These are phyloP conservation scores for Rhinichthys osculus DNA, from an alignment of 2,797 vertebrate species.

Conservation along the genomic window DNA sequence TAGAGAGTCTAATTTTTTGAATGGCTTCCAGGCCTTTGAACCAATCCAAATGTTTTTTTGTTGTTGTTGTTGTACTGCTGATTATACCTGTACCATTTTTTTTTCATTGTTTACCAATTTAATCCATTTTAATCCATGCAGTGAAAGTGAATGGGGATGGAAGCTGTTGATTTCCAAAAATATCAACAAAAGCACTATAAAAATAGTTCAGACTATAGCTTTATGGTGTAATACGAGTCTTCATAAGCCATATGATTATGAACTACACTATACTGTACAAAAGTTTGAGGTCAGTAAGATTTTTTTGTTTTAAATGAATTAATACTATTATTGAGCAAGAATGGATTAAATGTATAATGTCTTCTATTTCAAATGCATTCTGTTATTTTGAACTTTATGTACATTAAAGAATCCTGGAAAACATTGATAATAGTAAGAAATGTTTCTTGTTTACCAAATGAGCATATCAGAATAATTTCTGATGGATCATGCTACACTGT, in stretches of 20 bases:
- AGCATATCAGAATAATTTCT: not conserved
- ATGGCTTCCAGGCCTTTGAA: not conserved
- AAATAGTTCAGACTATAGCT: not conserved
- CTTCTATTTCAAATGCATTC: not conserved
- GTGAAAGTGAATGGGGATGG: not conserved
- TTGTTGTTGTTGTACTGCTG: not conserved
- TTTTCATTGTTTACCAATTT: not conserved
- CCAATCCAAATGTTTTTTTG: not conserved
- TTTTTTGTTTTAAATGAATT: not conserved
- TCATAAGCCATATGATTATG: not conserved
- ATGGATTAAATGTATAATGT: not conserved
- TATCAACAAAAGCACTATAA: not conserved
- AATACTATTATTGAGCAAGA: not conserved
- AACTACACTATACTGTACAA: not conserved
- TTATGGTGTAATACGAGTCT: not conserved
- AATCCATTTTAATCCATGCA: not conserved
- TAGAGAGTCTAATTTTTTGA: not conserved
- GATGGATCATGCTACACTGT: not conserved
- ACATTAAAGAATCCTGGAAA: not conserved
- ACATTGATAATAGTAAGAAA: not conserved
- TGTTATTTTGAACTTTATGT: not conserved
- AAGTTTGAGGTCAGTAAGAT: not conserved
- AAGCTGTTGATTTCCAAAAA: not conserved
- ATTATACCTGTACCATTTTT: not conserved
- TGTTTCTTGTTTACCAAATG: not conserved